These are phyloP conservation scores for Cordilura impudica DNA, from an alignment of 2,888 invertebrate species.

Conservation along the genomic window DNA sequence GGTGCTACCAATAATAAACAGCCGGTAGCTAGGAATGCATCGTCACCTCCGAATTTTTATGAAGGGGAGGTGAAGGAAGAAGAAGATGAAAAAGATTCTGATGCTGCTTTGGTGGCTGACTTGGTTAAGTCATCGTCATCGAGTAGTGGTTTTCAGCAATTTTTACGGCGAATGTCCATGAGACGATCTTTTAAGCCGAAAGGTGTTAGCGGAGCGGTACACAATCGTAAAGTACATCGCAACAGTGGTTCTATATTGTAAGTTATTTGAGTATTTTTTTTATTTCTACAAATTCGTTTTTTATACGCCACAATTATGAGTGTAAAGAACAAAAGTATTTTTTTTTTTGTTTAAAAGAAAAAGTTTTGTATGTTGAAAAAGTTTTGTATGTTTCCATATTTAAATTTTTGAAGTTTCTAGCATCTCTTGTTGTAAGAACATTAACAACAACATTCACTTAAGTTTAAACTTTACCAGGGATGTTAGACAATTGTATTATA, in stretches of 20 bases:
- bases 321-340: no score
- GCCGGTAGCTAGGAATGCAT: slow-evolving; percentile 78
- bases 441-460: not conserved
- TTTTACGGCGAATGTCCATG: slow-evolving; percentile 77
- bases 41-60: slow-evolving; percentile 76
- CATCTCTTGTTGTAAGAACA: no score
- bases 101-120: slow-evolving; percentile 41
- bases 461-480: not conserved
- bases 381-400: no score
- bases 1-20: slow-evolving; percentile 44
- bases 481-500: not conserved
- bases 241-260: slow-evolving; percentile 76
- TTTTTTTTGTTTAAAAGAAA: not conserved
- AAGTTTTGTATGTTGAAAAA: not conserved
- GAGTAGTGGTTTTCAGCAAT: slow-evolving; percentile 74
- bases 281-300: no score
- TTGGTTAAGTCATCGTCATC: slow-evolving; percentile 30
- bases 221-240: slow-evolving; percentile 67
- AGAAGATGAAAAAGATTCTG: slow-evolving; percentile 38
- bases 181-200: slow-evolving; percentile 73
- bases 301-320: not conserved
- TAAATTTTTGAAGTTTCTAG: no score
- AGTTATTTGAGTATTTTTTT: slow-evolving; percentile 54
- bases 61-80: slow-evolving; percentile 26
- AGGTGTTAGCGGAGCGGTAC: slow-evolving; percentile 1